Percentiles rank a stretch among this genome's conserved stretches.
These are phyloP conservation scores for Alosa sapidissima DNA, from an alignment of 2,797 vertebrate genomes.

Conservation along the genomic window DNA sequence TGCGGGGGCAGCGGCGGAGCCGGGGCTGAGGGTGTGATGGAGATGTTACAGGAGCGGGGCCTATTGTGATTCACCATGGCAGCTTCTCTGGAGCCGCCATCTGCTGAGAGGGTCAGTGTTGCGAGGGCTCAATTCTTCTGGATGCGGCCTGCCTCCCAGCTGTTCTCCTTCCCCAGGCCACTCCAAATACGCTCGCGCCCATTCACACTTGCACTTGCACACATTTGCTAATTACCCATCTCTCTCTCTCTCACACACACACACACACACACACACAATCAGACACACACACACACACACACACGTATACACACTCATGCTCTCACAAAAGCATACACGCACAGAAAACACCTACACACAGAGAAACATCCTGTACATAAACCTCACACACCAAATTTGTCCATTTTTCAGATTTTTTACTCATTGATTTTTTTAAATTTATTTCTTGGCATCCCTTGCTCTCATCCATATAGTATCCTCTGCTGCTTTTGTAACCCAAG, in stretches of 20 bases:
- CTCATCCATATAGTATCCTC: constrained; percentile 42
- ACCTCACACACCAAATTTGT: neutral
- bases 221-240: neutral
- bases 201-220: neutral
- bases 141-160: constrained; percentile 80
- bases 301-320: constrained; percentile 56
- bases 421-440: constrained; percentile 38
- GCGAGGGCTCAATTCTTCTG: constrained; percentile 73
- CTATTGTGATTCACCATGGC: constrained; percentile 75
- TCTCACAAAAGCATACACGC: constrained; percentile 51
- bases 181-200: constrained; percentile 35
- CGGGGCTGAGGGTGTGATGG: constrained; percentile 73
- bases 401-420: neutral
- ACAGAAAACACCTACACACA: neutral
- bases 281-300: constrained; percentile 48
- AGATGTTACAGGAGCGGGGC: constrained; percentile 74
- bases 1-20: constrained; percentile 57
- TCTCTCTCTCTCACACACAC: neutral
- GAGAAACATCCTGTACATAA: neutral
- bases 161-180: constrained; percentile 64
- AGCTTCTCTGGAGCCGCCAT: constrained; percentile 78
- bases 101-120: constrained; percentile 79
- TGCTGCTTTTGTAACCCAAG: constrained; percentile 45
- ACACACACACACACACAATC: constrained; percentile 16
- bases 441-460: constrained; percentile 32